Evolutionary conservation across 2,797 vertebrate genomes (phyloP), one percentile per base, ranked within the genome.

Genomic region (Lophius americanus): DNA sequence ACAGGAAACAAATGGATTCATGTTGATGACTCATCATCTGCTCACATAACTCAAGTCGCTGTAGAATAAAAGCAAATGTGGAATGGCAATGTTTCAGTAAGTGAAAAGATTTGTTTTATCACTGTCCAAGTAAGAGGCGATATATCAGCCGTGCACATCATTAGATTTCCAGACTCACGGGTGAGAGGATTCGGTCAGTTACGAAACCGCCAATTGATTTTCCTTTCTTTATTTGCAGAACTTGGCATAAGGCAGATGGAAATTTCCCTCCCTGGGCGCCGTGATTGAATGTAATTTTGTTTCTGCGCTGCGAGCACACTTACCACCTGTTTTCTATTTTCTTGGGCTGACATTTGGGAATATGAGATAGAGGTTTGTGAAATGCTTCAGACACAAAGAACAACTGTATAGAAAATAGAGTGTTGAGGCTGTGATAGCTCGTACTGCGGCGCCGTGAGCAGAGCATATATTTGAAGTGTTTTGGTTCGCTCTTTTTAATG

Each of bases 261-360:
- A 74, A 75, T 71, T 64, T 81, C 64, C 58, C 69, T 85, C 82
- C 73, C 49, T 44, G 57, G 50, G 35, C 55, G 63, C 51, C 1
- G 68, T 74, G 80, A 89, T 84, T 83, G 73, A 84, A 87, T 84
- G 78, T 85, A 80, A 89, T 90, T 89, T 72, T 68, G 67, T 86
- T 78, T 82, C 82, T 67, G 72, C 7, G 32, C 79, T 73, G 75
- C n/a, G 50, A 76, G 51, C 77, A 54, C 79, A 73, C 79, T 66
- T 68, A 73, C 81, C 91, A 87, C 81, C 87, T 90, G 87, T 79
- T 89, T 88, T 81, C 79, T 65, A 59, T 85, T 91, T 87, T 85
- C 75, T 57, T 42, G 35, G 49, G 39, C 55, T 83, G 84, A 88
- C 78, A 81, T 87, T 79, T 82, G 81, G 77, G 79, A 66, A 75